Evolutionary conservation across 2,888 invertebrate species (phyloP).

Genomic region (Cheilosia grossa): DNA sequence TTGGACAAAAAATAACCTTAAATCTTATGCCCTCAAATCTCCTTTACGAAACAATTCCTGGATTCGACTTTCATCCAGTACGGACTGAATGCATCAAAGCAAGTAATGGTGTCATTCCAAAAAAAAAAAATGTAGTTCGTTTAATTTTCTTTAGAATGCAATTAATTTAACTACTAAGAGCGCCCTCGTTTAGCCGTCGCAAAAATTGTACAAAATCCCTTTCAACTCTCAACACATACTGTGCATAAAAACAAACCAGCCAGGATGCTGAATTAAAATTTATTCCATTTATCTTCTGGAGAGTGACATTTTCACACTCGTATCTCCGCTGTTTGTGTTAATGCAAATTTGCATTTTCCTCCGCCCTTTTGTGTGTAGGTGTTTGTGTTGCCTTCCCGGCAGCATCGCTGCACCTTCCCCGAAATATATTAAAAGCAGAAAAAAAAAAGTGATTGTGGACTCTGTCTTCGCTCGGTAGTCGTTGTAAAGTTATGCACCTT

Average conservation of each 20-base stretch:
- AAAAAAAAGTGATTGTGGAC: neutral
- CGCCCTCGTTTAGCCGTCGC: too few species aligned
- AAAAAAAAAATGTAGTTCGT: too few species aligned
- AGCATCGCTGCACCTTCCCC: conserved; percentile 24
- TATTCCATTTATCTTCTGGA: conserved; percentile 57
- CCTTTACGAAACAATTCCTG: too few species aligned
- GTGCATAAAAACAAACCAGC: conserved; percentile 3
- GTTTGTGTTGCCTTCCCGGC: neutral
- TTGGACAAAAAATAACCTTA: too few species aligned
- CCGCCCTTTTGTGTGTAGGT: neutral
- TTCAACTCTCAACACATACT: conserved; percentile 21
- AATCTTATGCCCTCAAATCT: too few species aligned
- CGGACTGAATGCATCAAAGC: too few species aligned
- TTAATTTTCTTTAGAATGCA: too few species aligned
- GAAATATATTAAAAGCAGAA: neutral
- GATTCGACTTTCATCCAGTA: too few species aligned
- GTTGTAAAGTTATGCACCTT: conserved; percentile 20
- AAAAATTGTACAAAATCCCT: neutral
- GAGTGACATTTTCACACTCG: conserved; percentile 64
- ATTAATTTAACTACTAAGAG: too few species aligned
- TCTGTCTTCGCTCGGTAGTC: neutral
- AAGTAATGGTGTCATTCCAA: too few species aligned
- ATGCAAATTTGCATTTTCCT: conserved; percentile 54
- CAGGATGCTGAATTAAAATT: conserved; percentile 53
- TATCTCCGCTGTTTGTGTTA: conserved; percentile 28